Conservation (phyloP, 2,113 vertebrate genomes). For the Megalops atlanticus region DNA sequence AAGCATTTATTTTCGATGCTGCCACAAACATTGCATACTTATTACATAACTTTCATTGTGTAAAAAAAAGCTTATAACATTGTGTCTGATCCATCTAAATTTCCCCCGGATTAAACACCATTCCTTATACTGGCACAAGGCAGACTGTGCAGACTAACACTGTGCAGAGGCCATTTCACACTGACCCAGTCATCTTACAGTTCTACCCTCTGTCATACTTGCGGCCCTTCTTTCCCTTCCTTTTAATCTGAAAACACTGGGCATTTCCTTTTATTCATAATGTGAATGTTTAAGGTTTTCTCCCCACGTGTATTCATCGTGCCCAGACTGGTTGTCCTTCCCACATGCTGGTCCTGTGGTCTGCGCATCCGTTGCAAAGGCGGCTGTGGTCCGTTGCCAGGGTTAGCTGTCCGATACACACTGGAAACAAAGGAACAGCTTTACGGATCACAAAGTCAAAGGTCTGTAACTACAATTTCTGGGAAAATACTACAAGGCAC, state of each 20-base stretch:
- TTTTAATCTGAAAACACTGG: background rate
- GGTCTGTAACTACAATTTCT: background rate
- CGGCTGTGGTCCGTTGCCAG: slow-evolving; percentile 62
- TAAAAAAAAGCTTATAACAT: background rate
- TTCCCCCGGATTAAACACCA: background rate
- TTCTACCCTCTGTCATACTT: background rate
- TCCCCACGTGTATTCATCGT: background rate
- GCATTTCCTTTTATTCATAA: background rate
- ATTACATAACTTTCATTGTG: background rate
- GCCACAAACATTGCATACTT: background rate
- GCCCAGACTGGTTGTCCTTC: background rate
- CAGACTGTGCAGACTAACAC: background rate
- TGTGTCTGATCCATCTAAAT: background rate
- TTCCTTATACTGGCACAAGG: background rate
- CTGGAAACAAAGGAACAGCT: slow-evolving; percentile 32
- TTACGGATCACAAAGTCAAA: background rate
- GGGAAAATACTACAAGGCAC: background rate
- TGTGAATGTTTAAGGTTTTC: background rate
- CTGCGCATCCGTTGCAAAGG: slow-evolving; percentile 9
- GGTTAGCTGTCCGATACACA: slow-evolving; percentile 61
- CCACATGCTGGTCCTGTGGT: background rate
- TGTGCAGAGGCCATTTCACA: background rate
- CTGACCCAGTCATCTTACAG: background rate
- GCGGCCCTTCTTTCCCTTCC: background rate
- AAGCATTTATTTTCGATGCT: background rate